phyloP scores from a whole-genome alignment of 2,888 invertebrate genomes.

The Melieria picta region DNA sequence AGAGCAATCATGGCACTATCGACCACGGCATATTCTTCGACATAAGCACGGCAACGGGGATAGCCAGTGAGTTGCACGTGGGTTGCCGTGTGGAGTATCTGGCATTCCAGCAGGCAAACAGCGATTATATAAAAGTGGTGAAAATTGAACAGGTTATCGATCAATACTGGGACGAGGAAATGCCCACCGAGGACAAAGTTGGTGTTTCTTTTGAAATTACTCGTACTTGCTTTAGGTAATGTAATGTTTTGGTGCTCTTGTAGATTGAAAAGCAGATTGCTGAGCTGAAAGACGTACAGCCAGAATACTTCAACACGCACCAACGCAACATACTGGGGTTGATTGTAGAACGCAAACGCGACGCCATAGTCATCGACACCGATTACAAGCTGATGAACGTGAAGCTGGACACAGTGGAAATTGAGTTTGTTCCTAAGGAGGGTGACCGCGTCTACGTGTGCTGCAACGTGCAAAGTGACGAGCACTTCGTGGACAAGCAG shows the following conservation, averaged over 20 bases:
- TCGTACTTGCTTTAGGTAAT: not conserved
- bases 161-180: slow-evolving; percentile 68
- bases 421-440: slow-evolving; percentile 74
- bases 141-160: slow-evolving; percentile 70
- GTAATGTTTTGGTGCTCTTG: not conserved
- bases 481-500: slow-evolving; percentile 66
- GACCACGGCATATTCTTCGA: slow-evolving; percentile 72
- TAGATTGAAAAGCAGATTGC: slow-evolving; percentile 50
- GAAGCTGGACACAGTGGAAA: slow-evolving; percentile 71
- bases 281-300: slow-evolving; percentile 45
- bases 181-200: slow-evolving; percentile 43
- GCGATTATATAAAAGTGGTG: slow-evolving; percentile 68
- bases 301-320: slow-evolving; percentile 56
- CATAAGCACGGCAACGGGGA: slow-evolving; percentile 50
- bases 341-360: slow-evolving; percentile 48
- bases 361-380: slow-evolving; percentile 63
- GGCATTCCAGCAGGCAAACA: slow-evolving; percentile 66
- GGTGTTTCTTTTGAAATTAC: not conserved
- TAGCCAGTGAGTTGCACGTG: slow-evolving; percentile 61
- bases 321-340: slow-evolving; percentile 55
- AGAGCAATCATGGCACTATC: slow-evolving; percentile 69
- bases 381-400: slow-evolving; percentile 69
- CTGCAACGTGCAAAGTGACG: slow-evolving; percentile 73
- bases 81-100: slow-evolving; percentile 72
- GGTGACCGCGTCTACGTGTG: slow-evolving; percentile 78